These are phyloP conservation scores for Bombus huntii DNA, from an alignment of 1,140 invertebrate species.

Conservation along the genomic window DNA sequence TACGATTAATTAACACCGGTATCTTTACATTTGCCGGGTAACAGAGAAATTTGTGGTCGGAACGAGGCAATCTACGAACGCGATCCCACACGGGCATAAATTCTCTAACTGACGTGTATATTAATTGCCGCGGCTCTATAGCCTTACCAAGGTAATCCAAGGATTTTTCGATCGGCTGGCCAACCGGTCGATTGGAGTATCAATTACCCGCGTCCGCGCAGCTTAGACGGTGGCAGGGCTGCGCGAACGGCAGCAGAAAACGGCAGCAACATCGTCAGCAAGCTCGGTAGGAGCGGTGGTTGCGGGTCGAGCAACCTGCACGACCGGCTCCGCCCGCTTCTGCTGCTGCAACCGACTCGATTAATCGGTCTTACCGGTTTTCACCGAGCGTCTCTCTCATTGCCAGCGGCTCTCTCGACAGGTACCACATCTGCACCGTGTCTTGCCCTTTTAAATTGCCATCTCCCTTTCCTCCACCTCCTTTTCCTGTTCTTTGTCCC, in stretches of 20 bases:
- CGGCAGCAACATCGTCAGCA: constrained; percentile 49
- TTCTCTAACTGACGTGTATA: background rate
- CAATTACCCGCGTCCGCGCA: constrained; percentile 1
- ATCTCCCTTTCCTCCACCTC: background rate
- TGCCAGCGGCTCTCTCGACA: constrained; percentile 34
- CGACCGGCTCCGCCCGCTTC: constrained; percentile 67
- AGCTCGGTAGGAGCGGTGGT: constrained; percentile 32
- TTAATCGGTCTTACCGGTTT: constrained; percentile 76
- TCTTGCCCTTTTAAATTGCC: constrained; percentile 25
- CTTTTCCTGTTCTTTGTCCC: background rate
- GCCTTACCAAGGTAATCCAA: constrained; percentile 3
- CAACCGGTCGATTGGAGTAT: constrained; percentile 7
- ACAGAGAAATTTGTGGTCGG: background rate
- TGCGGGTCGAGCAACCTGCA: constrained; percentile 64
- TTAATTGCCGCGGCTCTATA: background rate
- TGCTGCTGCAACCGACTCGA: constrained; percentile 49
- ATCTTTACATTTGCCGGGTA: background rate
- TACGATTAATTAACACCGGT: constrained; percentile 33
- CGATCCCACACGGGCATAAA: background rate
- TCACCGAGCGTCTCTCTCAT: constrained; percentile 43
- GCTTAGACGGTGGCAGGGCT: constrained; percentile 16
- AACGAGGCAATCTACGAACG: background rate
- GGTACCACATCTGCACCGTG: constrained; percentile 51
- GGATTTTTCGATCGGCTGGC: constrained; percentile 38
- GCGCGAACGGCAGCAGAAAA: constrained; percentile 42